phyloP scores from a whole-genome alignment of 2,113 vertebrate species.

The Psilopogon haemacephalus region DNA sequence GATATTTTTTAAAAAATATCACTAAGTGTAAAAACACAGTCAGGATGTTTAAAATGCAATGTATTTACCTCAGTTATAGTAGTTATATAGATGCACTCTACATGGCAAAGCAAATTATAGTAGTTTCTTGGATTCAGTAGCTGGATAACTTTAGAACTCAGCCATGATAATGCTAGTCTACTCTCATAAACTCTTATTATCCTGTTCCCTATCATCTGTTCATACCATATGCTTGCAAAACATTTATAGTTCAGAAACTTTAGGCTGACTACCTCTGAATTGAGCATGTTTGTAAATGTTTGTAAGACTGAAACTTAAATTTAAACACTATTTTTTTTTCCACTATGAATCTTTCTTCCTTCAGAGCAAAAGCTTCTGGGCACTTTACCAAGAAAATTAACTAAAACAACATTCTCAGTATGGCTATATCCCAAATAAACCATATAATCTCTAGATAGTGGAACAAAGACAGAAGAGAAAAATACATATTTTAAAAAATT shows the following conservation, averaged over 20 bases:
- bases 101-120: background rate
- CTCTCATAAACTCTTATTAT: background rate
- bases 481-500: background rate
- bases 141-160: background rate
- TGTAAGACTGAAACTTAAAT: conserved; percentile 29
- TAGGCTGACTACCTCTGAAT: conserved; percentile 13
- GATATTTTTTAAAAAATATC: background rate
- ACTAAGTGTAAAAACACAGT: background rate
- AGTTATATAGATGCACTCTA: background rate
- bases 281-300: conserved; percentile 51
- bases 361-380: conserved; percentile 21
- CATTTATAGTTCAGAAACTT: background rate
- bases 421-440: background rate
- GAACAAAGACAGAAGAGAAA: background rate
- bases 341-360: background rate
- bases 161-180: background rate
- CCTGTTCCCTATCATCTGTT: conserved; percentile 11
- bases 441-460: background rate
- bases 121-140: background rate
- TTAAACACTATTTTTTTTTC: conserved; percentile 29
- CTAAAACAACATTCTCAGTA: conserved; percentile 12
- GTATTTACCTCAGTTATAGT: background rate
- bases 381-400: conserved; percentile 38
- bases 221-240: conserved; percentile 29
- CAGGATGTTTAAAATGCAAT: background rate